Evolutionary conservation across 2,113 vertebrate species (phyloP).

Genomic region (Sebastes schlegelii): DNA sequence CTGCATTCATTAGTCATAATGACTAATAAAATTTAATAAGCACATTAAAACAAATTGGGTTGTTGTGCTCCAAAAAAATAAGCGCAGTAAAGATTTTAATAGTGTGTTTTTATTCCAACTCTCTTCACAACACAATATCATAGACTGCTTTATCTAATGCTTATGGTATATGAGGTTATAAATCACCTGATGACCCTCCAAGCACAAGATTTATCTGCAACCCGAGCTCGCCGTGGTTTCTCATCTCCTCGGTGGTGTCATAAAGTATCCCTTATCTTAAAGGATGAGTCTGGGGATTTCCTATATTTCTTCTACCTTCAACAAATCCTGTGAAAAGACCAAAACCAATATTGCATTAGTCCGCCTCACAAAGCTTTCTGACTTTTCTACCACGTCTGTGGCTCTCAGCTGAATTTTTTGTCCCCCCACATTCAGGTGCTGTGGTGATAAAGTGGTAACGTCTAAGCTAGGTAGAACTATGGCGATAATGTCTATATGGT

Average conservation of each 20-base stretch:
- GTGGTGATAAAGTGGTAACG: no score
- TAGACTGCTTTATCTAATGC: not conserved
- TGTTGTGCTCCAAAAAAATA: conserved; percentile 10
- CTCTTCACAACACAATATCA: not conserved
- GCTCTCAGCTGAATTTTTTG: not conserved
- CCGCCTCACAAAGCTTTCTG: not conserved
- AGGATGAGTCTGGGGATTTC: not conserved
- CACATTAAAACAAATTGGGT: conserved; percentile 17
- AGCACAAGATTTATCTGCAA: not conserved
- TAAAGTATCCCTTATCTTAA: not conserved
- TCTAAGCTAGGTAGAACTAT: no score
- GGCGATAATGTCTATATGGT: no score
- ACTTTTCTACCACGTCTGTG: not conserved
- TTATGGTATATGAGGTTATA: not conserved
- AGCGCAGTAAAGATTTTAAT: not conserved
- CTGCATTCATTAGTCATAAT: conserved; percentile 4
- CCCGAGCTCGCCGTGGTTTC: not conserved
- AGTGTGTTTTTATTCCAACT: conserved; percentile 1
- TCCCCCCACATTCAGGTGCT: no score
- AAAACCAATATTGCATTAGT: conserved; percentile 2
- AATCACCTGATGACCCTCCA: not conserved
- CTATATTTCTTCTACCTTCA: not conserved
- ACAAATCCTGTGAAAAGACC: not conserved
- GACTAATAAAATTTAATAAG: conserved; percentile 8
- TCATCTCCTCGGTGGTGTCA: not conserved